A percentile compares a stretch with the other conserved stretches of the same genome.
Conservation (phyloP, 2,888 invertebrate species). For the Nephrotoma flavescens region DNA sequence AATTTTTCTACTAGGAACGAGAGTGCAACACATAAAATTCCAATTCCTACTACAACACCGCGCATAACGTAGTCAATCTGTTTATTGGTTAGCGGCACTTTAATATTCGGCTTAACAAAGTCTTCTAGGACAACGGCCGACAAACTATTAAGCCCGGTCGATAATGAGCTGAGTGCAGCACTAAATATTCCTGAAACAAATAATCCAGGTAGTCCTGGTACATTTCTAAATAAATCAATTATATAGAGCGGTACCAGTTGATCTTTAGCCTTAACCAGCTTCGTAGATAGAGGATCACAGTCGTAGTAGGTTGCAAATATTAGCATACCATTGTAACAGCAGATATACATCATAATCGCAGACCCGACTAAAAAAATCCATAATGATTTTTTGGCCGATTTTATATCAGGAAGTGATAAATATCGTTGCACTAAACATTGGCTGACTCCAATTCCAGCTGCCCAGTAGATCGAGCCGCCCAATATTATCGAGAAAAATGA, state of each 20-base stretch:
- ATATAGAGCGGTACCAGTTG: slow-evolving; percentile 73
- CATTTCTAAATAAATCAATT: slow-evolving; percentile 63
- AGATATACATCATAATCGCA: neutral
- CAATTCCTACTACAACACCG: slow-evolving; percentile 50
- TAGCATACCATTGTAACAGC: slow-evolving; percentile 49
- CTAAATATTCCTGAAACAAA: slow-evolving; percentile 82
- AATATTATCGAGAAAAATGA: slow-evolving; percentile 61
- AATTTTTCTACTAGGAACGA: slow-evolving; percentile 56
- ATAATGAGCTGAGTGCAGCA: slow-evolving; percentile 71
- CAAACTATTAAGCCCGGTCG: slow-evolving; percentile 68
- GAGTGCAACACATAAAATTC: slow-evolving; percentile 46
- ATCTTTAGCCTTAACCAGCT: slow-evolving; percentile 60
- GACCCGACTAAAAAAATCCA: slow-evolving; percentile 49
- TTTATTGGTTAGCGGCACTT: slow-evolving; percentile 36
- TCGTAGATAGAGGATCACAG: slow-evolving; percentile 66
- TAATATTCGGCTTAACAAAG: slow-evolving; percentile 53
- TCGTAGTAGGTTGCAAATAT: slow-evolving; percentile 60
- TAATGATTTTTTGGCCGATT: slow-evolving; percentile 52
- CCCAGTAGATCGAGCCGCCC: slow-evolving; percentile 62
- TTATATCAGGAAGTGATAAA: slow-evolving; percentile 54
- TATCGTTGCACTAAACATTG: slow-evolving; percentile 79
- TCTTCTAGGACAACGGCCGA: slow-evolving; percentile 68
- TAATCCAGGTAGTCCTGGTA: slow-evolving; percentile 71
- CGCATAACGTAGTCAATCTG: slow-evolving; percentile 46
- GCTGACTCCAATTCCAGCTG: slow-evolving; percentile 62